Evolutionary conservation across 2,113 vertebrate genomes (phyloP).

Genomic region (Pampusana beccarii): DNA sequence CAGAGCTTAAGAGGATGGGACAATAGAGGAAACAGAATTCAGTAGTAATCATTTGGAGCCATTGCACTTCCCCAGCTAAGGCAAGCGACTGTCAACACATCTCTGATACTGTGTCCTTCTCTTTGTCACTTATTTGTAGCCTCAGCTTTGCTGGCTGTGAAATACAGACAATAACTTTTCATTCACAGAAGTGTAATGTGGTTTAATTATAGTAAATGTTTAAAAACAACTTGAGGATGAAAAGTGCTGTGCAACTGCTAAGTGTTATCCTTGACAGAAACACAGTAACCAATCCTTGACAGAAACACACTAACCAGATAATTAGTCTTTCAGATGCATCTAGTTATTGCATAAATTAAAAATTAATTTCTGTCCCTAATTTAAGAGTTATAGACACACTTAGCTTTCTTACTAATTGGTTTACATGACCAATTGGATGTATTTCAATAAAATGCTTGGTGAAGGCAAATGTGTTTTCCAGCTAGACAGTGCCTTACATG

Average conservation of each 20-base stretch:
- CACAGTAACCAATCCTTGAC: neutral
- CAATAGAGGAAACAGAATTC: neutral
- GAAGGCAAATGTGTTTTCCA: neutral
- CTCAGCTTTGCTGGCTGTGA: slow-evolving; percentile 4
- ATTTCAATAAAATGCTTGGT: neutral
- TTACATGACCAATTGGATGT: neutral
- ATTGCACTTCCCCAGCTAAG: neutral
- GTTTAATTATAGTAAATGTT: slow-evolving; percentile 17
- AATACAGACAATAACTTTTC: neutral
- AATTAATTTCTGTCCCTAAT: neutral
- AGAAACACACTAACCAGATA: neutral
- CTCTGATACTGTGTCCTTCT: slow-evolving; percentile 3
- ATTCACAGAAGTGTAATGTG: neutral
- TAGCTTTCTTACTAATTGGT: slow-evolving; percentile 14
- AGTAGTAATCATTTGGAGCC: neutral
- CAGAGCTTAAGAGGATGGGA: neutral
- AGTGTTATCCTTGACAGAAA: slow-evolving; percentile 9
- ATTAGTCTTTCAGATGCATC: neutral
- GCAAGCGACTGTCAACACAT: neutral
- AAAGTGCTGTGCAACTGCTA: neutral
- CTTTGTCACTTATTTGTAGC: neutral
- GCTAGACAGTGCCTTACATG: neutral
- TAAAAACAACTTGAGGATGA: slow-evolving; percentile 30
- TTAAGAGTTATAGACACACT: neutral
- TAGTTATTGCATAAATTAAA: slow-evolving; percentile 20